Evolutionary conservation across 2,888 invertebrate species (phyloP), one percentile per base, ranked within the genome.

Genomic region (Pseudanteris insignis): DNA sequence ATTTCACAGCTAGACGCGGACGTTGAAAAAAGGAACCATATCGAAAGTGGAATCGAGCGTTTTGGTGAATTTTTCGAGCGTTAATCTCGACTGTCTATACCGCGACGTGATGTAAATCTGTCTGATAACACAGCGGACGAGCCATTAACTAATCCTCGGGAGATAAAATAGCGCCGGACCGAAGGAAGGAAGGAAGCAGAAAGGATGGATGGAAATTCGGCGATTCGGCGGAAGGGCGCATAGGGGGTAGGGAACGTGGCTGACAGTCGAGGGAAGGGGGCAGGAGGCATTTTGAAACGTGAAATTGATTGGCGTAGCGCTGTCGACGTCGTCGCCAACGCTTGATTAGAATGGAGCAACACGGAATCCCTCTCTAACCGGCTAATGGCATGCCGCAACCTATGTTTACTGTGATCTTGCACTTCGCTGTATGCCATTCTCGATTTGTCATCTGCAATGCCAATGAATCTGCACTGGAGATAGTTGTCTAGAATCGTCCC

Each of bases 301-400:
- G 70, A 75, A 72, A 78, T 78, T 77, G 77, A 77, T 77, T 78
- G 77, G 74, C 74, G 71, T 64, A 59, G 65, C 67, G 64, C 66
- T 64, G 68, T 67, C 70, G 69, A 68, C 68, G 70, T 69, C 66
- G 69, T 64, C 67, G 68, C 67, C 68, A 68, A 68, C 47, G 67
- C 67, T 78, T 77, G 78, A 78, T 78, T 78, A 78, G 77, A 78
- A 78, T 78, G 75, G 73, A 71, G 75, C 75, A 77, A 79, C 78
- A 79, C 73, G 78, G 68, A 79, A 77, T 78, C 74, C 77, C 78
- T 78, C 76, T 79, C 77, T 73, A 75, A 72, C 75, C 70, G 70
- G 75, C 74, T 79, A 79, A 79, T 79, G 78, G 78, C 73, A 72
- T 70, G 71, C 77, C 76, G 71, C 77, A 76, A 76, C 71, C 77